Evolutionary conservation across 2,797 vertebrate genomes (phyloP), one percentile per base, ranked within the genome.

Genomic region (Channa striata): DNA sequence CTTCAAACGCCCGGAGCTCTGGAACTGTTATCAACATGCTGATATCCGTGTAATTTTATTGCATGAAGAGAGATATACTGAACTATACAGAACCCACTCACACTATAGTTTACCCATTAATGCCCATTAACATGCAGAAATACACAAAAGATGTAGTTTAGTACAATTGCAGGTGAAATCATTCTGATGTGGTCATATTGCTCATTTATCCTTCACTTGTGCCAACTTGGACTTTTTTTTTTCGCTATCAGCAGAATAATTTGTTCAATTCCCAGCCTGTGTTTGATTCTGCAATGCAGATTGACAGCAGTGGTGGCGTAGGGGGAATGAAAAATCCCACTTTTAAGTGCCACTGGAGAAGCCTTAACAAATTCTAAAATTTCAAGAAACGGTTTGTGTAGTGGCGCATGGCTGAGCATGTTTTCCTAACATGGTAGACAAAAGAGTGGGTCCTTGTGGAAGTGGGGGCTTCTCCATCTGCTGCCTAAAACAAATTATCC

Each of bases 251-350:
- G 72, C 44, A 1, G 30, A 71, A 74, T 77, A 21, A 81, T 85
- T 66, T 82, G 66, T 76, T 65, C 58, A 61, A 52, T 80, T 86
- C 65, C 8, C 47, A 39, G 64, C 33, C 30, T 46, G 49, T 63
- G 56, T 84, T 82, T 77, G 60, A 78, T 54, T 74, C 72, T 61
- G 68, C 34, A 47, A 49, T 74, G 63, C 71, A 70, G 81, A 88
- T 59, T 87, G 84, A 81, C 34, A 81, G 66, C 39, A 21, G 72
- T 33, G 58, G 54, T 62, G n/a, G 49, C n/a, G 48, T 47, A 48
- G 61, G 58, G 68, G 61, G 47, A 81, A 70, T 0, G 5, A 54
- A 59, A 77, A 77, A 51, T 78, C 60, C 52, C 39, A 0, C 5
- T 17, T 58, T 75, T 65, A 57, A 34, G 58, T 2, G 30, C 1